These are phyloP conservation scores for Oscheius sp. DNA, from an alignment of 2,888 invertebrate species.

Conservation along the genomic window DNA sequence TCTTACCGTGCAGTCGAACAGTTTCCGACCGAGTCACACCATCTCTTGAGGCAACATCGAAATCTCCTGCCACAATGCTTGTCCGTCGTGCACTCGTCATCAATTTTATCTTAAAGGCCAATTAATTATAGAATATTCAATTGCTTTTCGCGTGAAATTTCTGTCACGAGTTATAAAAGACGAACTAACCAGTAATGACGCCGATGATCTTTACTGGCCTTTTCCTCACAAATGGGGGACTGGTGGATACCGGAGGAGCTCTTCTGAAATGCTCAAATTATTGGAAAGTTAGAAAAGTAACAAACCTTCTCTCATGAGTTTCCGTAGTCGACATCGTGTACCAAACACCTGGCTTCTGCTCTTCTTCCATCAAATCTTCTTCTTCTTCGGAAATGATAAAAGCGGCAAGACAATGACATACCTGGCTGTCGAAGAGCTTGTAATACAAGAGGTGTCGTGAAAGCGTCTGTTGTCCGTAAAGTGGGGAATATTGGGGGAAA, in stretches of 20 bases:
- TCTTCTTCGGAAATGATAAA: not conserved
- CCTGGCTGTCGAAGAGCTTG: not conserved
- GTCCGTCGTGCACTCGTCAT: conserved; percentile 27
- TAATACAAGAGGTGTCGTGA: not conserved
- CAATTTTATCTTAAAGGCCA: not conserved
- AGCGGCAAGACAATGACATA: too few species aligned
- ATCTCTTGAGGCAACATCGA: conserved; percentile 28
- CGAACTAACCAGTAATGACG: conserved; percentile 49
- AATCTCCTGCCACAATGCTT: conserved; percentile 20
- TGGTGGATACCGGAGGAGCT: not conserved
- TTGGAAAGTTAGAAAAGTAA: not conserved
- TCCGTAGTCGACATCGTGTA: conserved; percentile 16
- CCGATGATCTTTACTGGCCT: conserved; percentile 52
- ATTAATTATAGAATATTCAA: not conserved
- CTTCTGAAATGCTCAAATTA: not conserved
- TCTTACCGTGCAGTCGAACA: conserved; percentile 17
- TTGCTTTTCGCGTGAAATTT: not conserved
- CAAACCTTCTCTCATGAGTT: conserved; percentile 5
- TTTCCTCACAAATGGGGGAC: conserved; percentile 46
- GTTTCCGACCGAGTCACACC: conserved; percentile 16
- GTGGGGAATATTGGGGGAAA: not conserved
- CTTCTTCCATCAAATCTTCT: not conserved
- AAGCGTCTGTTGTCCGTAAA: not conserved
- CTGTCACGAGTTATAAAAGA: not conserved
- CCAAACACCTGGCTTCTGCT: conserved; percentile 30